Evolutionary conservation across 30 jellyfish, hydroid and myxozoan genomes (phyloP).

Genomic region (Morbakka virulenta): DNA sequence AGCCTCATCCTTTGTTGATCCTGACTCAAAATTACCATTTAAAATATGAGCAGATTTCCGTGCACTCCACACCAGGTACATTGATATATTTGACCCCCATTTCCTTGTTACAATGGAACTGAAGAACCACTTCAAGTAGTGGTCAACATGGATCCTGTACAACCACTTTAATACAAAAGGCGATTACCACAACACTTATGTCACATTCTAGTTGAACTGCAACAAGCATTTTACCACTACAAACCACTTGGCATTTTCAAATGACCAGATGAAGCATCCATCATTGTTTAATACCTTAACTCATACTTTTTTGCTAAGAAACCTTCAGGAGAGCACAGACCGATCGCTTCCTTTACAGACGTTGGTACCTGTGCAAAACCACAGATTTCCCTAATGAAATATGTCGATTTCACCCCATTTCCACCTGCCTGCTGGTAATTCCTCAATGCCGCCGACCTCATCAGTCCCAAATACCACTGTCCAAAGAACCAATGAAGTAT

Average conservation of each 20-base stretch:
- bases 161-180: slow-evolving; percentile 55
- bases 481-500: slow-evolving; percentile 51
- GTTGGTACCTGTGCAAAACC: slow-evolving; percentile 56
- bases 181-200: slow-evolving; percentile 40
- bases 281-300: slow-evolving; percentile 46
- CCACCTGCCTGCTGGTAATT: slow-evolving; percentile 45
- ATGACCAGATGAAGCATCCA: slow-evolving; percentile 40
- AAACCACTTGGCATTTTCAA: slow-evolving; percentile 50
- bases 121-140: slow-evolving; percentile 42
- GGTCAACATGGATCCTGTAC: slow-evolving; percentile 63
- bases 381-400: slow-evolving; percentile 63
- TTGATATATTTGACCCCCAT: slow-evolving; percentile 25
- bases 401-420: slow-evolving; percentile 55
- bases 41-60: neutral
- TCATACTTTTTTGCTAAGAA: slow-evolving; percentile 57
- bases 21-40: neutral
- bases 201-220: slow-evolving; percentile 31
- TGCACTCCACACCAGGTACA: neutral
- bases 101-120: slow-evolving; percentile 63
- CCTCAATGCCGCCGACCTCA: slow-evolving; percentile 38
- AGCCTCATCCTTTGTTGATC: no score
- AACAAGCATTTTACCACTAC: slow-evolving; percentile 23
- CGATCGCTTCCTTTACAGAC: slow-evolving; percentile 56
- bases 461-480: slow-evolving; percentile 53
- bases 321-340: slow-evolving; percentile 62